phyloP scores from a whole-genome alignment of 2,797 vertebrate species.

The Poeciliopsis gracilis region DNA sequence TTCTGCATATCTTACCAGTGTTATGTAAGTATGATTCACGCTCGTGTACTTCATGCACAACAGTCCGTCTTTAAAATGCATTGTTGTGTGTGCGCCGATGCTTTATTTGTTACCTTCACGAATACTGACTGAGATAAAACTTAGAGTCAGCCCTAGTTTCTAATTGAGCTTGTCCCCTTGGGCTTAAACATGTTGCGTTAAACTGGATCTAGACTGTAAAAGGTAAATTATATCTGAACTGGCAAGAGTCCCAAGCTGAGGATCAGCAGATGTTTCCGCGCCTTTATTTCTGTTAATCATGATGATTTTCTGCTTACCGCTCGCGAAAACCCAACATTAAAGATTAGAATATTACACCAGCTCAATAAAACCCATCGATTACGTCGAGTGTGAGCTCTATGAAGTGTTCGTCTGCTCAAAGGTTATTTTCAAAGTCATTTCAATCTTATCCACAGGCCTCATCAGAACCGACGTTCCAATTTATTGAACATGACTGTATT shows the following conservation, averaged over 20 bases:
- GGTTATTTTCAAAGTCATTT: not conserved
- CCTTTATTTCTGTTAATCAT: not conserved
- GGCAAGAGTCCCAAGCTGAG: not conserved
- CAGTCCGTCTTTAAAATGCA: not conserved
- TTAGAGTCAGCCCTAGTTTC: not conserved
- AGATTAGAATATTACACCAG: not conserved
- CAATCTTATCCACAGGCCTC: not conserved
- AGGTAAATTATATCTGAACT: not conserved
- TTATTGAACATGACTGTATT: not conserved
- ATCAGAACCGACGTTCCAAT: not conserved
- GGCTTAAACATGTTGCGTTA: not conserved
- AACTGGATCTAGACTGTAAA: not conserved
- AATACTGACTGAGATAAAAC: not conserved
- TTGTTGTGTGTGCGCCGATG: not conserved
- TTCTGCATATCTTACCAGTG: not conserved
- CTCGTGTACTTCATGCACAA: not conserved
- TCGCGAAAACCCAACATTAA: not conserved
- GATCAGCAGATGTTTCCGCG: not conserved
- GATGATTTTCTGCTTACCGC: not conserved
- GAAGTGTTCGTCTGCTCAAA: not conserved
- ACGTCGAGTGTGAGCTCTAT: not conserved
- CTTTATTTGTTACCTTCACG: not conserved
- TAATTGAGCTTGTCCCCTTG: not conserved
- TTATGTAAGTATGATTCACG: conserved; percentile 2
- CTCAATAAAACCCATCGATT: not conserved